phyloP scores from a whole-genome alignment of 2,888 invertebrate species.

The Macrophya annulata region DNA sequence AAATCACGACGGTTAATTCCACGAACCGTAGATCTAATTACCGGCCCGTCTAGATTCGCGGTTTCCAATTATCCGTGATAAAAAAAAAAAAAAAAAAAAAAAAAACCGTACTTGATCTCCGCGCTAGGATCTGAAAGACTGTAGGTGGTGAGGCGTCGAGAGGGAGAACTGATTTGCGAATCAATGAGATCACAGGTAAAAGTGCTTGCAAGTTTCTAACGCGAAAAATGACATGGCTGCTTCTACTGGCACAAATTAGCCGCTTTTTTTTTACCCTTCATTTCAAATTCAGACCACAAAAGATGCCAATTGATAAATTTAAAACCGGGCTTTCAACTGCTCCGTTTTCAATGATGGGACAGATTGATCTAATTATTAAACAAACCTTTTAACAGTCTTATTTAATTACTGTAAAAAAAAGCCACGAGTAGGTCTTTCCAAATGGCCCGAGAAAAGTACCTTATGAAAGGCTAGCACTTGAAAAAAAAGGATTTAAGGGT shows the following conservation, averaged over 20 bases:
- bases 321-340: neutral
- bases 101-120: neutral
- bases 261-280: neutral
- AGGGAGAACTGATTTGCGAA: slow-evolving; percentile 26
- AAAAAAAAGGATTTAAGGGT: neutral
- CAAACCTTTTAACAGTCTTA: neutral
- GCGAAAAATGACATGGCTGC: slow-evolving; percentile 5
- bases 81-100: neutral
- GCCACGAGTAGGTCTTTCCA: neutral
- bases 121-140: slow-evolving; percentile 9
- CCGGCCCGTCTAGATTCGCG: neutral
- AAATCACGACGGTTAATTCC: slow-evolving; percentile 18
- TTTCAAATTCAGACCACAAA: neutral
- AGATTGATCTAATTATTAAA: neutral
- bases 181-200: neutral
- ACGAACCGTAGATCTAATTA: slow-evolving; percentile 17
- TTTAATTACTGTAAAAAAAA: neutral
- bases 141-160: neutral
- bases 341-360: neutral
- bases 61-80: slow-evolving; percentile 20
- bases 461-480: neutral
- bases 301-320: neutral
- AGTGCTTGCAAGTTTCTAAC: neutral
- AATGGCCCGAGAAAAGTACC: neutral
- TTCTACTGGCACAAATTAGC: neutral